Evolutionary conservation across 2,113 vertebrate genomes (phyloP).

Genomic region (Leptodactylus fuscus): DNA sequence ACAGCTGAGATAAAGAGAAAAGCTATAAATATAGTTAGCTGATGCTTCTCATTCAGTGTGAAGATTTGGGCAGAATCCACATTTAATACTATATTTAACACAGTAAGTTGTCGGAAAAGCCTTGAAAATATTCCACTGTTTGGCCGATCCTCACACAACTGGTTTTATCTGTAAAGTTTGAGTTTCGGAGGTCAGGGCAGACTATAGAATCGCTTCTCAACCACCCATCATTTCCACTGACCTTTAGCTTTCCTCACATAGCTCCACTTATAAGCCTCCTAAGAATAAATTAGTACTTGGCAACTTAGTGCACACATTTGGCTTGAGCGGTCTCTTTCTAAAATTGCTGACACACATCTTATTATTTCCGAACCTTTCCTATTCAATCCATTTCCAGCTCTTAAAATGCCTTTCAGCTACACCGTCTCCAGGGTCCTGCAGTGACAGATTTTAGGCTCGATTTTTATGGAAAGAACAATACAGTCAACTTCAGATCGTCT

Average conservation of each 20-base stretch:
- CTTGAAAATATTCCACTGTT: not conserved
- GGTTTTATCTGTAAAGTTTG: no score
- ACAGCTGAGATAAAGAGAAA: not conserved
- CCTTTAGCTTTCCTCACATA: not conserved
- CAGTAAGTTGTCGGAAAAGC: not conserved
- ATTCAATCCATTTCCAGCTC: constrained; percentile 1
- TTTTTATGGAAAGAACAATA: not conserved
- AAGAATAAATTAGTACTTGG: not conserved
- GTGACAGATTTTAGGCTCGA: not conserved
- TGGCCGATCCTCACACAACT: not conserved
- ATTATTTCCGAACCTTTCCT: not conserved
- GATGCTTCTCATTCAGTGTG: not conserved
- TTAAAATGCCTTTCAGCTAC: not conserved
- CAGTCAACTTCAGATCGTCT: not conserved
- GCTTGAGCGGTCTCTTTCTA: not conserved
- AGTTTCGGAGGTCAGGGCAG: not conserved
- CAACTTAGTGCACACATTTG: not conserved
- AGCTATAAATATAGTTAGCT: not conserved
- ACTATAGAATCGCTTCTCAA: not conserved
- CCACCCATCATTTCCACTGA: not conserved
- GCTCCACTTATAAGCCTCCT: not conserved
- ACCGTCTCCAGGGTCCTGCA: not conserved
- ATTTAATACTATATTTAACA: not conserved
- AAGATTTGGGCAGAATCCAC: not conserved
- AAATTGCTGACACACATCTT: constrained; percentile 3